Conservation (phyloP, 2,888 invertebrate genomes). For the Syritta pipiens region DNA sequence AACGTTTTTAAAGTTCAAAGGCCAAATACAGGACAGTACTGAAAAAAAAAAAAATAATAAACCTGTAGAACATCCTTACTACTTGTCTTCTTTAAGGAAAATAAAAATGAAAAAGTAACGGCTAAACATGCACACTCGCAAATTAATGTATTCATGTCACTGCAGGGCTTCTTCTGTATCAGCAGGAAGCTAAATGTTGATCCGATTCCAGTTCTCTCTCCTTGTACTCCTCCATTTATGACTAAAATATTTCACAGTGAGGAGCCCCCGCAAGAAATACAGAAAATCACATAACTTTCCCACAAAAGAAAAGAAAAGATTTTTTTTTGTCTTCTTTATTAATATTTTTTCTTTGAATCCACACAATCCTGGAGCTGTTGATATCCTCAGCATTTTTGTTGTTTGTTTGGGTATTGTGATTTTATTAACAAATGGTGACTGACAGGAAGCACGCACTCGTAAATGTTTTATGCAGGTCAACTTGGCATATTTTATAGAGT, state of each 20-base stretch:
- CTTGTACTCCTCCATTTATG: conserved; percentile 31
- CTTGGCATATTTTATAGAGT: conserved; percentile 10
- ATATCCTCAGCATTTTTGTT: conserved; percentile 13
- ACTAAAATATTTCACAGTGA: conserved; percentile 21
- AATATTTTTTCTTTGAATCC: conserved; percentile 12
- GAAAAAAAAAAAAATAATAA: too few species aligned
- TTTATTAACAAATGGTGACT: conserved; percentile 29
- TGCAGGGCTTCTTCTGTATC: conserved; percentile 45
- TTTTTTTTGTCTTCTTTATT: background rate
- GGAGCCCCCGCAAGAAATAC: conserved; percentile 11
- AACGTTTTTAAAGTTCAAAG: too few species aligned
- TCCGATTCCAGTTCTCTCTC: conserved; percentile 33
- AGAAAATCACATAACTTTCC: conserved; percentile 24
- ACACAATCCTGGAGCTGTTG: conserved; percentile 20
- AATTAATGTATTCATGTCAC: conserved; percentile 28
- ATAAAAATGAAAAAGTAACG: background rate
- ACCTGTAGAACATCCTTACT: conserved; percentile 45
- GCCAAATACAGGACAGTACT: too few species aligned
- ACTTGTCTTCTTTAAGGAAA: background rate
- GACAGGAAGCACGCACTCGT: conserved; percentile 22
- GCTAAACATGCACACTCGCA: conserved; percentile 2
- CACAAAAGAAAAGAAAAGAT: conserved; percentile 3
- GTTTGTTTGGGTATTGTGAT: conserved; percentile 4
- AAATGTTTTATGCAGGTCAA: conserved; percentile 15
- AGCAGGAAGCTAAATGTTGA: conserved; percentile 26